A percentile compares a stretch with the other conserved stretches of the same genome.
These are phyloP conservation scores for Antedon mediterranea DNA, from an alignment of 53 echinoderm and acorn worm genomes.

Conservation along the genomic window DNA sequence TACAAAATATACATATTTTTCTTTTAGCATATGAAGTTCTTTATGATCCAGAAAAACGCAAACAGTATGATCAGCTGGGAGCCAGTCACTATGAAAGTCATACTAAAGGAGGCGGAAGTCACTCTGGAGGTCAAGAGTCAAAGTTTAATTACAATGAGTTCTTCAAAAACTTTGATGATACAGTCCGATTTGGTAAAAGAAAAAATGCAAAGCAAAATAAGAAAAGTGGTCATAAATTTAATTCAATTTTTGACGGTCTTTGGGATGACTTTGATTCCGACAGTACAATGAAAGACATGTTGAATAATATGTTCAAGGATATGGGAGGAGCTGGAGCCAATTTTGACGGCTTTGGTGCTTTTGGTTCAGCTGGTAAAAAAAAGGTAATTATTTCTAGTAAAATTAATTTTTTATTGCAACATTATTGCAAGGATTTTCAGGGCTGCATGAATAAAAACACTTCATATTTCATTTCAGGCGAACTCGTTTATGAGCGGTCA, in stretches of 20 bases:
- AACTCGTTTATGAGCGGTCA: not conserved
- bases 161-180: conserved; percentile 74
- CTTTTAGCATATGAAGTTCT: conserved; percentile 80
- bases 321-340: not conserved
- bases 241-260: conserved; percentile 31
- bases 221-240: conserved; percentile 3
- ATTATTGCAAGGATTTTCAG: no score
- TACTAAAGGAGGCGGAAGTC: conserved; percentile 16
- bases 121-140: conserved; percentile 21
- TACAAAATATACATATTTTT: no score
- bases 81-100: conserved; percentile 28
- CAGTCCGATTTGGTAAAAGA: conserved; percentile 24
- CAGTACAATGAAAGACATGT: conserved; percentile 5
- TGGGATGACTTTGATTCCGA: conserved; percentile 61
- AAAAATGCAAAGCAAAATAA: conserved; percentile 1
- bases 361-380: conserved; percentile 12
- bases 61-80: conserved; percentile 65
- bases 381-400: not conserved
- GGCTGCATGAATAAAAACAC: no score
- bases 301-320: not conserved
- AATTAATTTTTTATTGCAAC: not conserved
- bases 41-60: conserved; percentile 61
- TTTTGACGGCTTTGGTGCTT: conserved; percentile 36
- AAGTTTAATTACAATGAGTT: conserved; percentile 62
- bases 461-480: not conserved